These are phyloP conservation scores for Drosophila chauvacae DNA, from an alignment of 1,140 invertebrate species.

Conservation along the genomic window DNA sequence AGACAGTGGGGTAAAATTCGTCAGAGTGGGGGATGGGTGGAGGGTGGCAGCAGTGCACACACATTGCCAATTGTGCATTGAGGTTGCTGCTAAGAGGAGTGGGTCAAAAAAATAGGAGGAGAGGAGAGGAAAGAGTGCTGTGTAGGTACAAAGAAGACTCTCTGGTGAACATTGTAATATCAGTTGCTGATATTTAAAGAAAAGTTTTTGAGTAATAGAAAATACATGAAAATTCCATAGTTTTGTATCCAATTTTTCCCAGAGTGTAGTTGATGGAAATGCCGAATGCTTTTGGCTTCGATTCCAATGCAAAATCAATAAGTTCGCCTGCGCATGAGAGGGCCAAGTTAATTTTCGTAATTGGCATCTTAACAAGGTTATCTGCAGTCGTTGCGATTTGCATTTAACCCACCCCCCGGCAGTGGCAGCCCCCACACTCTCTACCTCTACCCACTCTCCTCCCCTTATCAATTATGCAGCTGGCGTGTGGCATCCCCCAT, in stretches of 20 bases:
- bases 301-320: constrained; percentile 77
- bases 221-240: not conserved
- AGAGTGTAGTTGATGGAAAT: not conserved
- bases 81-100: constrained; percentile 32
- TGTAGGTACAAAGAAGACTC: not conserved
- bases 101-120: constrained; percentile 13
- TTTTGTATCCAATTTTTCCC: not conserved
- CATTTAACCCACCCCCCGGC: constrained; percentile 18
- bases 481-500: constrained; percentile 58
- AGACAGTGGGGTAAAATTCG: not conserved
- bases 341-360: constrained; percentile 81
- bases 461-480: constrained; percentile 76
- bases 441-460: not conserved
- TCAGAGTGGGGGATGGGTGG: not conserved
- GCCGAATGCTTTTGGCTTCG: constrained; percentile 46
- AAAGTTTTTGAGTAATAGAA: not conserved
- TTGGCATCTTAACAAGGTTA: constrained; percentile 82
- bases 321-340: constrained; percentile 55
- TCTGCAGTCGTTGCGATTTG: constrained; percentile 75
- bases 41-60: constrained; percentile 29
- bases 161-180: not conserved
- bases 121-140: not conserved
- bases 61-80: constrained; percentile 69
- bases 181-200: not conserved
- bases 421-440: not conserved